Base-by-base conservation (phyloP, 2,888 invertebrate genomes). In the Lottia scabra region DNA sequence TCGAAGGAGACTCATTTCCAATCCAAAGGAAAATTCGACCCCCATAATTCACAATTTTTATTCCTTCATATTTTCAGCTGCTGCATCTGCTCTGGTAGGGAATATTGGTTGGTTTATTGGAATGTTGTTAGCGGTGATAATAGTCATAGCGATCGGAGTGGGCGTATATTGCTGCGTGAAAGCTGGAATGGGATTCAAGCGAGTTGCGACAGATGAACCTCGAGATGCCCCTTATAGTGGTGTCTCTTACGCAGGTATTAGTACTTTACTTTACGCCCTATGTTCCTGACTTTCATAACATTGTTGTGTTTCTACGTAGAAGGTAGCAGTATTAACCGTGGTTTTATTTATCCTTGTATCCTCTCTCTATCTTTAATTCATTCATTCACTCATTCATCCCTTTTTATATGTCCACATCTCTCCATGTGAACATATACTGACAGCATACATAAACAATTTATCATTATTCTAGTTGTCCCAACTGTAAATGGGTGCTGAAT, bases 21-120 rank as follows among this genome's bases (percentile, higher is more conserved):
- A n/a, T n/a, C n/a, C n/a, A n/a, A n/a, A n/a, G n/a, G n/a, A n/a
- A n/a, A n/a, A n/a, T n/a, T n/a, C n/a, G n/a, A n/a, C n/a, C n/a
- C n/a, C n/a, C n/a, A 38, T 38, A 30, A 38, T 27, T 5, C 45
- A 43, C 10, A 6, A 16, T 10, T 23, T 43, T 69, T 46, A 63
- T 67, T 63, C 26, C 65, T 75, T 62, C 70, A 56, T 6, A n/a
- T 12, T 73, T 81, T 23, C 81, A 86, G 86, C 84, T 30, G 71
- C 80, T 46, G 85, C 83, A 8, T 78, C 76, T 56, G 81, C 81
- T 38, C 71, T 84, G 48, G 80, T 89, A 6, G 85, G 88, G 65
- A 88, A 85, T 74, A 87, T 88, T 67, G 89, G 87, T 30, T 90
- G 90, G 90, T 90, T 90, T 80, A 83, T 90, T 19, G 89, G 89